These are phyloP conservation scores for Peromyscus nudipes DNA, from an alignment of 2,797 vertebrate genomes.

Conservation along the genomic window DNA sequence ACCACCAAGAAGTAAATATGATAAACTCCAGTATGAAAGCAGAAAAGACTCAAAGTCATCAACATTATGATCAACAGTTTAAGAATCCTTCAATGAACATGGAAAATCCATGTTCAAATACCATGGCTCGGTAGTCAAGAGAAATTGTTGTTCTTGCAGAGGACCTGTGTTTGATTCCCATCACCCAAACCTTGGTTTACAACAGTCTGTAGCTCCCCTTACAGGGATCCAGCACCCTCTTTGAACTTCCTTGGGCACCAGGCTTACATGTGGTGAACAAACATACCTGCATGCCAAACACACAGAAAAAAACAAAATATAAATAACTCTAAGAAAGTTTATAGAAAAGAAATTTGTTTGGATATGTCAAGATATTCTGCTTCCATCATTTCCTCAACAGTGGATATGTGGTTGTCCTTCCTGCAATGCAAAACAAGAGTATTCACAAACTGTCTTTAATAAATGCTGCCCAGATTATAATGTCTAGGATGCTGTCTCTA, in stretches of 20 bases:
- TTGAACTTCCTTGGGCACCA: neutral
- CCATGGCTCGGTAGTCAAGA: neutral
- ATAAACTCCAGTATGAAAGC: no score
- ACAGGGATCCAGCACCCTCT: neutral
- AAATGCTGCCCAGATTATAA: neutral
- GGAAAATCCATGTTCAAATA: no score
- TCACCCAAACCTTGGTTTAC: neutral
- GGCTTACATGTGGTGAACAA: neutral
- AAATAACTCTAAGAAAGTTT: neutral
- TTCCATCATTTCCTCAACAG: neutral
- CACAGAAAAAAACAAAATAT: neutral
- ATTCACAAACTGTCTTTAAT: rapidly evolving
- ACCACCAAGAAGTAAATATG: neutral
- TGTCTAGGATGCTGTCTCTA: neutral
- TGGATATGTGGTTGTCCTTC: neutral
- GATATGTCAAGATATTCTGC: neutral
- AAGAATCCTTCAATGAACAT: no score
- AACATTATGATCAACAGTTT: no score
- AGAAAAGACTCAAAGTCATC: no score
- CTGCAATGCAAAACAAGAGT: neutral
- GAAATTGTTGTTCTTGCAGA: neutral
- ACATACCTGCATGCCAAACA: neutral
- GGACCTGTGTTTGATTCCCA: neutral
- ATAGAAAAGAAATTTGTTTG: neutral
- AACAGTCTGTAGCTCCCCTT: neutral